Evolutionary conservation across 1,140 invertebrate genomes (phyloP), one percentile per base, ranked within the genome.

Genomic region (Homalodisca vitripennis): DNA sequence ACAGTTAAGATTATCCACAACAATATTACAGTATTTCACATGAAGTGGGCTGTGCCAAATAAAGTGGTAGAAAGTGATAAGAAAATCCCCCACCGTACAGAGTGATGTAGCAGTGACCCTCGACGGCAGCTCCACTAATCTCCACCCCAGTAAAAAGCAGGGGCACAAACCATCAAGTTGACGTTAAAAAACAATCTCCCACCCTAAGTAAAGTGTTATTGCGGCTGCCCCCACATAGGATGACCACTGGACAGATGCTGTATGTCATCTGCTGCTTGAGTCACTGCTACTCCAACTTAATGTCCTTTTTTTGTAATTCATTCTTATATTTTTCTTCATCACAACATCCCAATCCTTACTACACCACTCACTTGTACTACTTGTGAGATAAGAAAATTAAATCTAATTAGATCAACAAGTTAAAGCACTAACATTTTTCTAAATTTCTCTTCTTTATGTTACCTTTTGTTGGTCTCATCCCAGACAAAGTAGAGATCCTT

Each of bases 401-500:
- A 41, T 6, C 34, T 10, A 6, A 41, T 41, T 41, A 41, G 6
- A 41, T 6, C 6, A 41, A 10, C 34, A 17, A 10, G 6, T 41
- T 10, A 6, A 41, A 41, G 17, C 6, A 10, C 34, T 41, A 41
- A 6, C 6, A 10, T 41, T 6, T 41, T 41, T 6, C 6, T 10
- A 10, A 41, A 6, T 17, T 17, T 17, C 17, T 41, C 6, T 41
- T 10, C 6, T 41, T 6, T 55, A 31, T 82, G 84, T 86, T 77
- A 93, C 91, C 87, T 86, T 79, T 89, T 85, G 79, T 88, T 85
- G 0, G 86, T 86, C 70, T 91, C 89, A 70, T 92, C 90, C 88
- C 90, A 94, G 26, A 89, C 83, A 29, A 87, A 82, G 71, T 92
- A 89, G 71, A 93, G 81, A 57, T 91, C 86, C 60, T 88, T 84